Conservation (phyloP, 1,140 invertebrate species). For the Pemphigus obesinymphae region DNA sequence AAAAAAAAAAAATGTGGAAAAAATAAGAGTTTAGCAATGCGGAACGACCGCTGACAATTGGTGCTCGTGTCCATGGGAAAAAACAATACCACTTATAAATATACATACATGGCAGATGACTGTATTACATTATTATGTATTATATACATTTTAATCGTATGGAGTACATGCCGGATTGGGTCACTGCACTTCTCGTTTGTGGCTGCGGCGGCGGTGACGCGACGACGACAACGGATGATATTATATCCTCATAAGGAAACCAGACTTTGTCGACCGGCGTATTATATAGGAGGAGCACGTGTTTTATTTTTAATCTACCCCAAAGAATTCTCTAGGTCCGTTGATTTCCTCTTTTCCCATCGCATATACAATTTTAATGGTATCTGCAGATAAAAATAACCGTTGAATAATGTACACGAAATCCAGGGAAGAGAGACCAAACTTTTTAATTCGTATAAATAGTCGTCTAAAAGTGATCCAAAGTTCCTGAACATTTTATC, state of each 20-base stretch:
- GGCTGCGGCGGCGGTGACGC: neutral
- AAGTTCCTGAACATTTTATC: too few relatives aligned
- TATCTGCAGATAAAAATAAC: too few relatives aligned
- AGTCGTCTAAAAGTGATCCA: too few relatives aligned
- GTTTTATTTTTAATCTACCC: neutral
- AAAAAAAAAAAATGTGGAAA: neutral
- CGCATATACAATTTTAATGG: too few relatives aligned
- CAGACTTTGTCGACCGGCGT: neutral
- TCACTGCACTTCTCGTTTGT: slow-evolving; percentile 16
- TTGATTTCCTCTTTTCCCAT: too few relatives aligned
- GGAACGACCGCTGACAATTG: slow-evolving; percentile 4
- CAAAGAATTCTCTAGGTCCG: neutral
- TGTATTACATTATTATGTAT: neutral
- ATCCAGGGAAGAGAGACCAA: too few relatives aligned
- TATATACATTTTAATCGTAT: neutral
- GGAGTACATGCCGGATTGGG: neutral
- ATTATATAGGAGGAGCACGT: neutral
- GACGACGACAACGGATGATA: neutral
- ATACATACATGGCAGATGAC: neutral
- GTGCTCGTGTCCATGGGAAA: slow-evolving; percentile 11
- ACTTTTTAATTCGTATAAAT: too few relatives aligned
- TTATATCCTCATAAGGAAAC: slow-evolving; percentile 24
- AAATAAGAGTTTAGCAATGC: slow-evolving; percentile 7
- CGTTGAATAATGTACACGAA: too few relatives aligned
- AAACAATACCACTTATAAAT: neutral